Evolutionary conservation across 2,888 invertebrate genomes (phyloP).

Genomic region (Zeuzera pyrina): DNA sequence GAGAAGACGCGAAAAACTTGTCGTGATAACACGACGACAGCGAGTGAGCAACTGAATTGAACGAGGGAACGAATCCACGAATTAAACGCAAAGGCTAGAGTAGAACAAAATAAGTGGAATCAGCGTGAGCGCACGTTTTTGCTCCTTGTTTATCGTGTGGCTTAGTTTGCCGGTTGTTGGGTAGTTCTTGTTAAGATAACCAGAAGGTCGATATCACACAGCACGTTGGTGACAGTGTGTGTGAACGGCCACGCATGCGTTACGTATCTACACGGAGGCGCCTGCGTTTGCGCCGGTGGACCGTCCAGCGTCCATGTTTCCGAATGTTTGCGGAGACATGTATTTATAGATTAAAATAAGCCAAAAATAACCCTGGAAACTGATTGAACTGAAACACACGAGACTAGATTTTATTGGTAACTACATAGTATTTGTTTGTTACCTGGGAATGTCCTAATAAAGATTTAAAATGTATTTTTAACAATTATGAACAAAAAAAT

Average conservation of each 20-base stretch:
- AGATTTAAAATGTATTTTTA: no score
- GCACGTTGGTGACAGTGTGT: constrained; percentile 21
- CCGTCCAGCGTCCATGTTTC: constrained; percentile 22
- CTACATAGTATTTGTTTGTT: constrained; percentile 9
- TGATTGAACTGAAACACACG: constrained; percentile 38
- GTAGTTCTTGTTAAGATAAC: constrained; percentile 60
- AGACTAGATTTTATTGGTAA: constrained; percentile 25
- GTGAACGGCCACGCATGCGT: constrained; percentile 25
- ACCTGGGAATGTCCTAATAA: constrained; percentile 14
- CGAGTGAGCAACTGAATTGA: constrained; percentile 59
- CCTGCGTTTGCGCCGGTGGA: constrained; percentile 23
- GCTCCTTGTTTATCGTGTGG: constrained; percentile 62
- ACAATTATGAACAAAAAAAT: no score
- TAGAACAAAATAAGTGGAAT: constrained; percentile 59
- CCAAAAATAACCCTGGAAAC: constrained; percentile 57
- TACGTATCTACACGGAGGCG: no score
- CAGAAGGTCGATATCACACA: constrained; percentile 53
- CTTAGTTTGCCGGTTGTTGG: constrained; percentile 24
- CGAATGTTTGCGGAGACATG: constrained; percentile 48
- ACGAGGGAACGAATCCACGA: constrained; percentile 50
- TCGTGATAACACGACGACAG: constrained; percentile 55
- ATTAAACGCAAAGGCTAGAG: constrained; percentile 34
- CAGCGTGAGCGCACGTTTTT: constrained; percentile 70
- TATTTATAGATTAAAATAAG: constrained; percentile 49
- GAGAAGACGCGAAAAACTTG: constrained; percentile 40